Evolutionary conservation across 1,140 invertebrate genomes (phyloP).

Genomic region (Muscidifurax raptorellus): DNA sequence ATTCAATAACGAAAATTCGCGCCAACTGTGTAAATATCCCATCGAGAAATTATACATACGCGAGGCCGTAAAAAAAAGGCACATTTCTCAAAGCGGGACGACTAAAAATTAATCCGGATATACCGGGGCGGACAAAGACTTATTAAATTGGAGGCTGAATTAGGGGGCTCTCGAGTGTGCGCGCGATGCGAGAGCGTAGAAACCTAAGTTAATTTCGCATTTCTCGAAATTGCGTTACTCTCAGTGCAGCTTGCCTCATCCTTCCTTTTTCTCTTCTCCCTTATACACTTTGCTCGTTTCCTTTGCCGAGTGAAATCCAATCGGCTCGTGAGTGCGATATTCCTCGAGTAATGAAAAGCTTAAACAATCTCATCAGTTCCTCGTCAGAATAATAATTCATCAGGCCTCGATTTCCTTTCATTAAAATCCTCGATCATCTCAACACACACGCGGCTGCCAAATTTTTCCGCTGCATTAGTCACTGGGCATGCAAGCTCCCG

Average conservation of each 20-base stretch:
- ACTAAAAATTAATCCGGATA: neutral
- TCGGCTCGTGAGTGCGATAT: neutral
- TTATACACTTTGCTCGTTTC: neutral
- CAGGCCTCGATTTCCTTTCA: neutral
- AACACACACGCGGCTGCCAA: neutral
- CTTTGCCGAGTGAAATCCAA: neutral
- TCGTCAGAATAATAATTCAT: too few relatives aligned
- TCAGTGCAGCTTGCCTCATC: too few relatives aligned
- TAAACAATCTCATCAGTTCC: neutral
- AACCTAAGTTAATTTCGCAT: conserved; percentile 23
- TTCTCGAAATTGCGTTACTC: neutral
- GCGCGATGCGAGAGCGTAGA: neutral
- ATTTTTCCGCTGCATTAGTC: neutral
- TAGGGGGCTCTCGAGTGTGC: neutral
- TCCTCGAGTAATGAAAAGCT: neutral
- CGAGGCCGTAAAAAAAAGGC: too few relatives aligned
- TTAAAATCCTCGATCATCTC: neutral
- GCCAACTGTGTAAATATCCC: too few relatives aligned
- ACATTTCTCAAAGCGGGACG: too few relatives aligned
- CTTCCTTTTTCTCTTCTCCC: neutral
- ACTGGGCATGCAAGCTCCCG: neutral
- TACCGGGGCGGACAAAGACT: neutral
- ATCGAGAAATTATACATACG: too few relatives aligned
- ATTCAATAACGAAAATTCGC: too few relatives aligned
- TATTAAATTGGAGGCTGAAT: neutral